A percentile compares a stretch with the other conserved stretches of the same genome.
Evolutionary conservation across 2,797 vertebrate genomes (phyloP).

Genomic region (Chanos chanos): DNA sequence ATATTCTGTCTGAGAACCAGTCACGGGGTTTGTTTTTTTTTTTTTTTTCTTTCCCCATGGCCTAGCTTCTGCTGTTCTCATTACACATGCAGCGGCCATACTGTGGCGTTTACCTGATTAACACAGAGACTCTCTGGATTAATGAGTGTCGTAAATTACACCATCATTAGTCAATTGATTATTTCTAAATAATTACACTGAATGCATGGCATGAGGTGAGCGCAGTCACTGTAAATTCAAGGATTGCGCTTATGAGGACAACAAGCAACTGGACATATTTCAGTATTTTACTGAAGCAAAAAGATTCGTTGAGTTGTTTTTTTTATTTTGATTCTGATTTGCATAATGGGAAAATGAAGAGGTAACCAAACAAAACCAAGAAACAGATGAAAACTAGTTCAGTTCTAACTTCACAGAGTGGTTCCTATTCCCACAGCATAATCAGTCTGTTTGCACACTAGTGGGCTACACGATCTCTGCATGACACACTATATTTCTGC

Average conservation of each 20-base stretch:
- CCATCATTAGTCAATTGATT: conserved; percentile 64
- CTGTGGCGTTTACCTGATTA: conserved; percentile 57
- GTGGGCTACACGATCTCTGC: conserved; percentile 33
- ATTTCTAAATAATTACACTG: conserved; percentile 63
- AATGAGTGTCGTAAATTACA: conserved; percentile 60
- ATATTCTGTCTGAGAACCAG: conserved; percentile 26
- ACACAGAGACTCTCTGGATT: conserved; percentile 57
- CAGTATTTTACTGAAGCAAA: conserved; percentile 28
- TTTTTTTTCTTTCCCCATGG: conserved; percentile 6
- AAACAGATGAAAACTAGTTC: conserved; percentile 32
- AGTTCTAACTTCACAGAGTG: conserved; percentile 26
- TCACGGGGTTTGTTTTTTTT: neutral
- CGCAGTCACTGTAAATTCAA: conserved; percentile 41
- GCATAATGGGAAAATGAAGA: conserved; percentile 42
- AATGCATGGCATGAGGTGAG: conserved; percentile 40
- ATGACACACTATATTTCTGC: conserved; percentile 26
- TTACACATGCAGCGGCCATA: conserved; percentile 42
- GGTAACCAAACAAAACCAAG: conserved; percentile 30
- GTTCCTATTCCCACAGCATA: conserved; percentile 29
- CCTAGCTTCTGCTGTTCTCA: conserved; percentile 25
- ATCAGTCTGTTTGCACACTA: conserved; percentile 42
- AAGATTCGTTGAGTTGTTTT: conserved; percentile 34
- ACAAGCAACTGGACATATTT: conserved; percentile 22
- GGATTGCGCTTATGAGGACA: conserved; percentile 12
- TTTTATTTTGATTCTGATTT: conserved; percentile 34